phyloP scores from a whole-genome alignment of 2,797 vertebrate genomes.

The Crocodylus rhombifer region DNA sequence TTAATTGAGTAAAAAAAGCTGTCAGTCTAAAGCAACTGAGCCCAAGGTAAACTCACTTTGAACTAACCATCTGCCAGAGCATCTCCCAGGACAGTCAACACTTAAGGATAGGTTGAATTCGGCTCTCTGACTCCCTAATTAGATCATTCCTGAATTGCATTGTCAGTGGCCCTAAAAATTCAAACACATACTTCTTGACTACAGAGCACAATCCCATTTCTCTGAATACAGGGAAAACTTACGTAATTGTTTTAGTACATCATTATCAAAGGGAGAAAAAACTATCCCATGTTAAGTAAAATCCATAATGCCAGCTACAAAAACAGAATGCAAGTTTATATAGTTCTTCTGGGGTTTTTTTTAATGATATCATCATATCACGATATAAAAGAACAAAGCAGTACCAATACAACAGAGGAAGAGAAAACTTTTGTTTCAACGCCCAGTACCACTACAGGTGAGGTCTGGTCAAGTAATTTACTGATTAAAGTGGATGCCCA shows the following conservation, averaged over 20 bases:
- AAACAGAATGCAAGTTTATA: constrained; percentile 24
- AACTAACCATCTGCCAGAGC: constrained; percentile 84
- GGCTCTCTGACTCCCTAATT: constrained; percentile 79
- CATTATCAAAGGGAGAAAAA: constrained; percentile 31
- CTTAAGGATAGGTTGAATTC: constrained; percentile 72
- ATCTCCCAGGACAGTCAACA: constrained; percentile 80
- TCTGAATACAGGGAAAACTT: constrained; percentile 60
- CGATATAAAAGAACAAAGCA: neutral
- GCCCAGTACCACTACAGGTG: neutral
- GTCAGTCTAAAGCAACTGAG: constrained; percentile 81
- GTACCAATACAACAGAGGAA: neutral
- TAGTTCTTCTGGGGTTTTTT: constrained; percentile 1
- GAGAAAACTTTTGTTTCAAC: neutral
- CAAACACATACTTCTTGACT: constrained; percentile 59
- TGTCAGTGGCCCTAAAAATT: constrained; percentile 65
- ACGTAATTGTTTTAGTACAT: constrained; percentile 37
- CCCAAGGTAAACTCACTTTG: constrained; percentile 84
- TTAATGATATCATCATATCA: neutral
- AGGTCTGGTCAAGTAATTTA: constrained; percentile 18
- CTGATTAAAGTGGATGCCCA: neutral
- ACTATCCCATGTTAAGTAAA: constrained; percentile 50
- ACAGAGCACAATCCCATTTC: constrained; percentile 63
- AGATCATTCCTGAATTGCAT: constrained; percentile 81
- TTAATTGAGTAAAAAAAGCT: constrained; percentile 86
- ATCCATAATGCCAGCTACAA: neutral